A percentile compares a stretch with the other conserved stretches of the same genome.
phyloP scores from a whole-genome alignment of 2,797 vertebrate species.

The Alcedo quadribrachys region DNA sequence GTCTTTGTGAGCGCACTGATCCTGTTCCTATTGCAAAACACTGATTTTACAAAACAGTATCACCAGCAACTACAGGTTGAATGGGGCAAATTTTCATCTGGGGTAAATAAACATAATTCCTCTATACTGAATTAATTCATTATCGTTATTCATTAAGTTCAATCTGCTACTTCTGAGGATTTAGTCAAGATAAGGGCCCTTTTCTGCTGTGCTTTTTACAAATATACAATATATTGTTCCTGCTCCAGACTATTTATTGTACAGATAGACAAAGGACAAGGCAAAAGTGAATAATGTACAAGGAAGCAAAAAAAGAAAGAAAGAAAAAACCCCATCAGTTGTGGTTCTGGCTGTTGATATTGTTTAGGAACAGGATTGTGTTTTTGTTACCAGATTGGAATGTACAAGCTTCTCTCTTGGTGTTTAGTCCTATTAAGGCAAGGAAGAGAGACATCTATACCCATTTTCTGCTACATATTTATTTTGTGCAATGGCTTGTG shows the following conservation, averaged over 20 bases:
- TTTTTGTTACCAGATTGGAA: conserved; percentile 12
- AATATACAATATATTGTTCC: conserved; percentile 48
- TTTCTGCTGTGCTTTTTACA: conserved; percentile 6
- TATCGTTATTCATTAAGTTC: background rate
- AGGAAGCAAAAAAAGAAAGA: conserved; percentile 8
- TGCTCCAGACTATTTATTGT: conserved; percentile 50
- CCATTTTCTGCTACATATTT: conserved; percentile 37
- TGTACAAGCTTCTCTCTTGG: background rate
- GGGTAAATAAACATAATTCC: background rate
- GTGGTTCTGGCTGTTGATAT: conserved; percentile 14
- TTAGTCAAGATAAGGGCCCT: background rate
- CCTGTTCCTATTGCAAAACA: background rate
- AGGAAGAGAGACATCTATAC: conserved; percentile 28
- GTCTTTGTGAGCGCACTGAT: background rate
- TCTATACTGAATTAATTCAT: background rate
- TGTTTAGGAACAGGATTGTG: conserved; percentile 18
- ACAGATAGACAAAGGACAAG: conserved; percentile 53
- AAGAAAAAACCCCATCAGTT: background rate
- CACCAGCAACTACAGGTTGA: background rate
- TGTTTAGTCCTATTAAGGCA: conserved; percentile 1
- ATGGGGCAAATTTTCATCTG: background rate
- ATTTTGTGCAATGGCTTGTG: conserved; percentile 41
- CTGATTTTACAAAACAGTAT: background rate
- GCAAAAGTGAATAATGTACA: background rate
- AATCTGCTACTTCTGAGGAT: background rate